phyloP scores from a whole-genome alignment of 2,888 invertebrate genomes.

The Mythimna albipuncta region DNA sequence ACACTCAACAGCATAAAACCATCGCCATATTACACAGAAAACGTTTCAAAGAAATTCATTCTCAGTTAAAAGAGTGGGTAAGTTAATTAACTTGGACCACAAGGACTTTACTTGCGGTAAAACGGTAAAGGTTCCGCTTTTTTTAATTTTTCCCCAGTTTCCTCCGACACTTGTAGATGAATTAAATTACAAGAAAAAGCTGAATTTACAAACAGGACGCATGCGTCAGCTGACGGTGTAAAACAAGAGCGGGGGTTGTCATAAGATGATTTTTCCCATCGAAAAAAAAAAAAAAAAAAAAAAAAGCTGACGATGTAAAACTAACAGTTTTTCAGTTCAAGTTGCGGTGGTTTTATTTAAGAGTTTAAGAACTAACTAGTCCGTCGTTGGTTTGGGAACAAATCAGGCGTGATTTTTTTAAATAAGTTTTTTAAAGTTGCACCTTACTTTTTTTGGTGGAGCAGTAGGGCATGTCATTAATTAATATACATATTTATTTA shows the following conservation, averaged over 20 bases:
- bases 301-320: slow-evolving; percentile 55
- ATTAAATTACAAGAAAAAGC: slow-evolving; percentile 72
- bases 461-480: too few species aligned
- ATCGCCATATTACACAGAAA: slow-evolving; percentile 55
- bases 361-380: slow-evolving; percentile 33
- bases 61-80: slow-evolving; percentile 53
- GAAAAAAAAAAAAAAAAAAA: too few species aligned
- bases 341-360: slow-evolving; percentile 15
- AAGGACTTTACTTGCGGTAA: slow-evolving; percentile 57
- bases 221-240: slow-evolving; percentile 56
- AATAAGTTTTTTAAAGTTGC: not conserved
- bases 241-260: too few species aligned
- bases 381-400: not conserved
- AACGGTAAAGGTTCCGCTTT: slow-evolving; percentile 64
- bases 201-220: slow-evolving; percentile 57
- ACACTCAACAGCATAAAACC: slow-evolving; percentile 48
- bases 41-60: slow-evolving; percentile 67
- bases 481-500: too few species aligned
- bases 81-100: slow-evolving; percentile 71
- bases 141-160: slow-evolving; percentile 38
- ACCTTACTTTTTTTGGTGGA: not conserved
- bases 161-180: slow-evolving; percentile 68
- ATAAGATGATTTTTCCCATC: too few species aligned
- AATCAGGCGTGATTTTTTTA: not conserved
- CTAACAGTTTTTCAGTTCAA: slow-evolving; percentile 23